Evolutionary conservation across 2,888 invertebrate genomes (phyloP), one percentile per base, ranked within the genome.

Genomic region (Philopedon plagiatum): DNA sequence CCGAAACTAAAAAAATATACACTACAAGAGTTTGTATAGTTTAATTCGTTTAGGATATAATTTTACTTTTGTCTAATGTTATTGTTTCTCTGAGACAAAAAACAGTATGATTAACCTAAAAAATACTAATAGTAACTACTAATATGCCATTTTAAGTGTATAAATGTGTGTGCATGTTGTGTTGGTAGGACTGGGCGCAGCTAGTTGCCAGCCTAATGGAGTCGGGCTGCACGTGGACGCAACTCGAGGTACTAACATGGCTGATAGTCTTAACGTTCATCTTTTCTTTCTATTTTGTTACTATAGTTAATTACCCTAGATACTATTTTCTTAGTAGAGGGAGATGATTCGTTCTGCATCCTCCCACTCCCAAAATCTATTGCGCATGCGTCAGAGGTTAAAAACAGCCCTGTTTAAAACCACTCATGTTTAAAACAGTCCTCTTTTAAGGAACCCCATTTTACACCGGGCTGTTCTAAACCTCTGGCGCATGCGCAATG

Each of bases 191-290:
- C 89, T 93, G 93, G 93, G 92, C 92, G 89, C 93, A 93, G 89
- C 88, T 93, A 90, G 92, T 93, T 88, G 93, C 93, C 89, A 92
- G 92, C 87, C 91, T 93, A 87, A 91, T 93, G 89, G 93, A 93
- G 88, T 92, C 92, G 83, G 93, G 92, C 87, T 93, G 92, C 90
- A 91, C 92, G 87, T 92, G 92, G 90, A 92, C 91, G 83, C 92
- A 92, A 89, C 88, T 90, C 85, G 90, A 90, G 90, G 92, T 93
- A 90, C 90, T 83, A 85, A 84, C 82, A 51, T 39, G 61, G 68
- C 70, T 34, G 37, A 63, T 66, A 58, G 32, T 26, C 23, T 60
- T 39, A 60, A n/a, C 18, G 13, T 49, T 60, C 13, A 23, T 60
- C 19, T 39, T 62, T 62, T 21, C 13, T 46, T 62, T 26, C 19